Percentiles rank a stretch among this genome's conserved stretches.
Conservation (phyloP, 2,888 invertebrate species). For the Rhorus exstirpatorius region DNA sequence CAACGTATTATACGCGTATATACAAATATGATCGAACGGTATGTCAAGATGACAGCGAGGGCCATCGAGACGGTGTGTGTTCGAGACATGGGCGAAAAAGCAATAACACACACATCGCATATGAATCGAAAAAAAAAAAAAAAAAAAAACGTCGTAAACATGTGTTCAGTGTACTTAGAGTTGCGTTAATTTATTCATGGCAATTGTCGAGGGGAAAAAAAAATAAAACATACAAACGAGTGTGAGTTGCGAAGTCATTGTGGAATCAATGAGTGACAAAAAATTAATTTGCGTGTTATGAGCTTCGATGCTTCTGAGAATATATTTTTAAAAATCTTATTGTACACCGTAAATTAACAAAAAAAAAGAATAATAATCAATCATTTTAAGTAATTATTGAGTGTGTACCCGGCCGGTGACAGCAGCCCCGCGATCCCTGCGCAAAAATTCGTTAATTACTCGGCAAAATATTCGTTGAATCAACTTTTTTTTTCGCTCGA, state of each 20-base stretch:
- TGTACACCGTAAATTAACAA: too few species aligned
- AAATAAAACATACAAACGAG: conserved; percentile 1
- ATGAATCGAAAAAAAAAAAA: not conserved
- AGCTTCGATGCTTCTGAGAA: too few species aligned
- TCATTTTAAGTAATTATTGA: too few species aligned
- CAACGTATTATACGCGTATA: too few species aligned
- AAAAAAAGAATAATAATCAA: too few species aligned
- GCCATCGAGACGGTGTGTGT: not conserved
- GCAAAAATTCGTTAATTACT: too few species aligned
- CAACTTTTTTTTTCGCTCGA: too few species aligned
- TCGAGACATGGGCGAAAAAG: conserved; percentile 1
- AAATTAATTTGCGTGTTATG: not conserved
- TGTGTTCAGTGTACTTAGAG: not conserved
- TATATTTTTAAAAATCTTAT: too few species aligned
- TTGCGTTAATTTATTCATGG: conserved; percentile 23
- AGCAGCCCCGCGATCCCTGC: too few species aligned
- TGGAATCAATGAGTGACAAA: conserved; percentile 16
- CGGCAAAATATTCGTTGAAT: too few species aligned
- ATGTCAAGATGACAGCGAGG: conserved; percentile 22
- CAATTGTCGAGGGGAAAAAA: not conserved
- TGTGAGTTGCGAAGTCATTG: not conserved
- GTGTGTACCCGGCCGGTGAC: too few species aligned
- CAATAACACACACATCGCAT: conserved; percentile 2
- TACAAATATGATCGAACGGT: not conserved
- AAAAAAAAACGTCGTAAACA: conserved; percentile 1